A percentile compares a stretch with the other conserved stretches of the same genome.
These are phyloP conservation scores for Gnatocerus cornutus DNA, from an alignment of 2,888 invertebrate species.

Conservation along the genomic window DNA sequence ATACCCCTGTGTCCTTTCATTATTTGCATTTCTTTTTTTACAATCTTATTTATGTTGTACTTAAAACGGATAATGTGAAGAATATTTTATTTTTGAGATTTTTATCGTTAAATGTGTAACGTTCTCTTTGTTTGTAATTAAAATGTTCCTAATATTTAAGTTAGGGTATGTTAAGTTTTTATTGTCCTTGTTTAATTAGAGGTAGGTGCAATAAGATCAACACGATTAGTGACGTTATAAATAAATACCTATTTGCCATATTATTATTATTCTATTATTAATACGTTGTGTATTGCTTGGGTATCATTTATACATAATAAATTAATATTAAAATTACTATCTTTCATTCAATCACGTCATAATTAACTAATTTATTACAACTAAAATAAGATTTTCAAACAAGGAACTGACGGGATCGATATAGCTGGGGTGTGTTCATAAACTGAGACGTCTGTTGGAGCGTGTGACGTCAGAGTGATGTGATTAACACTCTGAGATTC, in stretches of 20 bases:
- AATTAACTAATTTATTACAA: too few relatives aligned
- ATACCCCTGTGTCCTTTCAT: constrained; percentile 55
- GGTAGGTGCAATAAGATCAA: constrained; percentile 71
- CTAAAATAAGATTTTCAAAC: too few relatives aligned
- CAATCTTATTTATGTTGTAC: constrained; percentile 56
- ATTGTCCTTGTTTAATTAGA: constrained; percentile 65
- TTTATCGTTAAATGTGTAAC: constrained; percentile 56
- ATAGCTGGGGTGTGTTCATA: too few relatives aligned
- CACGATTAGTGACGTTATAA: constrained; percentile 67
- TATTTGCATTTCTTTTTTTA: constrained; percentile 66
- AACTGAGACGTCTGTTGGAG: too few relatives aligned
- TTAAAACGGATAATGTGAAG: constrained; percentile 53
- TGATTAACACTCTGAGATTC: too few relatives aligned
- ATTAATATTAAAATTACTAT: constrained; percentile 66
- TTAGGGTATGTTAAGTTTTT: constrained; percentile 67
- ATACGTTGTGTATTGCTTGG: constrained; percentile 72
- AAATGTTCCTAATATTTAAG: constrained; percentile 68
- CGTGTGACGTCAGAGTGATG: too few relatives aligned
- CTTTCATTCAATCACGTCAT: constrained; percentile 11
- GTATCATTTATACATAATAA: constrained; percentile 72
- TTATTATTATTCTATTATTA: constrained; percentile 67
- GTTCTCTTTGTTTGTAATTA: constrained; percentile 63
- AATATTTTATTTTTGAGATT: constrained; percentile 55
- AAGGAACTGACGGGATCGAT: too few relatives aligned
- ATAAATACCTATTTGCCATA: constrained; percentile 71